Conservation (phyloP, 1,140 invertebrate species). For the Acromyrmex echinatior region DNA sequence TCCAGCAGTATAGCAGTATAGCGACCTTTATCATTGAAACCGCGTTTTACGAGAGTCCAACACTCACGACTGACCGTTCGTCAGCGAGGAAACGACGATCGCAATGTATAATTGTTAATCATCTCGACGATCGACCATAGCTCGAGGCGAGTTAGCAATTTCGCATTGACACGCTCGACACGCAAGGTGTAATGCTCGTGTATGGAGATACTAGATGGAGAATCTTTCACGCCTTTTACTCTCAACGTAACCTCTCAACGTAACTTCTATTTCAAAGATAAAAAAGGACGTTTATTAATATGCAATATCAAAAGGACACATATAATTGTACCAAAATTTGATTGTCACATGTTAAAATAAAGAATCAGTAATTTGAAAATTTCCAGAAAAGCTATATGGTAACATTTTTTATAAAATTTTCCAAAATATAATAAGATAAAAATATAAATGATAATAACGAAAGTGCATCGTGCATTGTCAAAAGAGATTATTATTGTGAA, state of each 20-base stretch:
- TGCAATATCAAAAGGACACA: background rate
- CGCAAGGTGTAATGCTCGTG: conserved; percentile 36
- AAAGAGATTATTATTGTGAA: conserved; percentile 28
- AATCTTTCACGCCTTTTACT: conserved; percentile 35
- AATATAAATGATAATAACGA: background rate
- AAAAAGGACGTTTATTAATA: background rate
- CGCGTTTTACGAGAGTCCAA: conserved; percentile 49
- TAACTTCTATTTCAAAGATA: background rate
- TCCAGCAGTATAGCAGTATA: background rate
- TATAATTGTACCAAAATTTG: background rate
- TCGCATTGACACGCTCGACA: conserved; percentile 57
- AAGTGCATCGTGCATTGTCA: background rate
- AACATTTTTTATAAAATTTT: background rate
- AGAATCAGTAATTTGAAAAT: background rate
- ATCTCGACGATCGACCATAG: conserved; percentile 55
- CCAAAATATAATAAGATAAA: background rate
- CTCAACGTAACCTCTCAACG: background rate
- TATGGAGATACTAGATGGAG: background rate
- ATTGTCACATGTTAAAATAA: background rate
- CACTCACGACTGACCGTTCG: conserved; percentile 37
- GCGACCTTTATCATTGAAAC: conserved; percentile 48
- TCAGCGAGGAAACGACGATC: conserved; percentile 28
- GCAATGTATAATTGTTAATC: conserved; percentile 68
- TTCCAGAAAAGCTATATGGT: background rate
- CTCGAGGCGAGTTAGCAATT: conserved; percentile 44